Evolutionary conservation across 2,113 vertebrate species (phyloP).

Genomic region (Heteronetta atricapilla): DNA sequence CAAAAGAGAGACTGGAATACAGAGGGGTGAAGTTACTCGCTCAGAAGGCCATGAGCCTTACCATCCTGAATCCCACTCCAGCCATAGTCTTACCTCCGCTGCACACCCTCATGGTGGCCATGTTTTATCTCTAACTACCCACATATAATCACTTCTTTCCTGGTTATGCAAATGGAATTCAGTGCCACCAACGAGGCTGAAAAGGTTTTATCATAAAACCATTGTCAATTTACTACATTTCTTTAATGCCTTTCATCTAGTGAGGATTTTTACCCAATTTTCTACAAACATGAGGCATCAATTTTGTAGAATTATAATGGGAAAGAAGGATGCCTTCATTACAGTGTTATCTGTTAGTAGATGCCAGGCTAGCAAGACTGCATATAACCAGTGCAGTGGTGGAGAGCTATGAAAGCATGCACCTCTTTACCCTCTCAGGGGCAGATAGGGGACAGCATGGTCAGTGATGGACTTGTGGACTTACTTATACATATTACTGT

Average conservation of each 20-base stretch:
- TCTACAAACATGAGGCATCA: not conserved
- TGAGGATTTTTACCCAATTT: not conserved
- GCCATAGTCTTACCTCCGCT: not conserved
- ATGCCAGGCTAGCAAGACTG: not conserved
- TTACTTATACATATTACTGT: not conserved
- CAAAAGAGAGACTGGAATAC: not conserved
- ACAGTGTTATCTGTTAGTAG: not conserved
- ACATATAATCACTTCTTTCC: not conserved
- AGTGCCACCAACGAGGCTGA: not conserved
- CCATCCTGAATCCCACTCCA: not conserved
- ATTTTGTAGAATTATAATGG: not conserved
- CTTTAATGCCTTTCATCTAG: not conserved
- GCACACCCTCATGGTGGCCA: not conserved
- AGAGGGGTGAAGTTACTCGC: not conserved
- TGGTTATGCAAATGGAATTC: not conserved
- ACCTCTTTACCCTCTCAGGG: rapidly evolving
- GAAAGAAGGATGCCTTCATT: not conserved
- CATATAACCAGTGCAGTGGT: rapidly evolving
- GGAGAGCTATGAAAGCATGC: not conserved
- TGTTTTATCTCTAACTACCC: not conserved
- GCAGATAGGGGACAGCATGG: too few species aligned
- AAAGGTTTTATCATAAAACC: not conserved
- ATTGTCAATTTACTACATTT: not conserved
- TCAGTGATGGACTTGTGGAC: not conserved
- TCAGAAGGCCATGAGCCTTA: not conserved